Percentiles rank a stretch among this genome's conserved stretches.
These are phyloP conservation scores for Apogon hyalosoma DNA, from an alignment of 2,797 vertebrate species.

Conservation along the genomic window DNA sequence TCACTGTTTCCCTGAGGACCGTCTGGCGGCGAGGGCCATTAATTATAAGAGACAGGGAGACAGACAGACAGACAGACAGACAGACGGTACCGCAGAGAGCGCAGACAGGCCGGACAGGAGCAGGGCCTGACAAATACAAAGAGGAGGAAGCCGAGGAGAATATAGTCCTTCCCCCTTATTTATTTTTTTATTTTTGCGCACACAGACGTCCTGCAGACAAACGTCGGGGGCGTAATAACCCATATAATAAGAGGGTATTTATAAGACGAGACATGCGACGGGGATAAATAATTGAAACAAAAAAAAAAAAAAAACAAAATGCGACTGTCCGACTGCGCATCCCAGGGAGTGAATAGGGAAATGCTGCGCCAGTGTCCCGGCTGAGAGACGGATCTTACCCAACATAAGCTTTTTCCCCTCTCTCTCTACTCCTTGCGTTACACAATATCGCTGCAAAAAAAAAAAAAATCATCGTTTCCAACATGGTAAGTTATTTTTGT, in stretches of 20 bases:
- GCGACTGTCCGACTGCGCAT: constrained; percentile 84
- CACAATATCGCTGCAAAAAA: constrained; percentile 63
- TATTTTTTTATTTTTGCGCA: constrained; percentile 32
- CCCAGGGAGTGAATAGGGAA: constrained; percentile 81
- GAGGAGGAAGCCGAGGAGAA: constrained; percentile 71
- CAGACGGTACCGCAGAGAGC: constrained; percentile 81
- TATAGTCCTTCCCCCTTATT: constrained; percentile 61
- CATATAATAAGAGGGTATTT: constrained; percentile 54
- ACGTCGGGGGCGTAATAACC: constrained; percentile 13
- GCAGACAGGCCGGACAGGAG: constrained; percentile 78
- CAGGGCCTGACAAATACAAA: constrained; percentile 81
- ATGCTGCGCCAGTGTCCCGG: constrained; percentile 82
- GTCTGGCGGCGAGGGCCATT: constrained; percentile 74
- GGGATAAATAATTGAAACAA: constrained; percentile 78
- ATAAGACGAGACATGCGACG: constrained; percentile 67
- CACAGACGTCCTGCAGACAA: constrained; percentile 48
- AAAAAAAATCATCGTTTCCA: constrained; percentile 70
- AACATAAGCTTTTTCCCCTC: constrained; percentile 48
- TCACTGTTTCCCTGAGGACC: constrained; percentile 71
- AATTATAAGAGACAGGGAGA: constrained; percentile 77
- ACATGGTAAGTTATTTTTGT: constrained; percentile 80
- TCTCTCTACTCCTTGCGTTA: constrained; percentile 49
- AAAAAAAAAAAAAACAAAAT: constrained; percentile 71
- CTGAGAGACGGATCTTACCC: constrained; percentile 74
- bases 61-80: constrained; percentile 73